Conservation (phyloP, 64 coral and sea anemone genomes). For the Porites australiensis region DNA sequence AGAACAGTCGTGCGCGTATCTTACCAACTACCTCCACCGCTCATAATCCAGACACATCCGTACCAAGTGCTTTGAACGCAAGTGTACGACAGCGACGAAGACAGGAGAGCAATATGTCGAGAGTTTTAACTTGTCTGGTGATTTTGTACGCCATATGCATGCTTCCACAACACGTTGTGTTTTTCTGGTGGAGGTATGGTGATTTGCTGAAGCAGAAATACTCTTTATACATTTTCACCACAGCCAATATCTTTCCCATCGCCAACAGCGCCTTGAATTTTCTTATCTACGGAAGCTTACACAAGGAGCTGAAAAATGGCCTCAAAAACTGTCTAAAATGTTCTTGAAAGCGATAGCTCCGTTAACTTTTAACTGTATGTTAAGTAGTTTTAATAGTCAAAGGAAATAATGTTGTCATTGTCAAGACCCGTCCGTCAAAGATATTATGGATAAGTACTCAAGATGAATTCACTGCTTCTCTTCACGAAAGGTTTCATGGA, state of each 20-base stretch:
- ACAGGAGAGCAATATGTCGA: slow-evolving; percentile 68
- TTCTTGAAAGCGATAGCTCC: neutral
- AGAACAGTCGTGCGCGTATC: slow-evolving; percentile 59
- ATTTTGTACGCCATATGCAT: slow-evolving; percentile 78
- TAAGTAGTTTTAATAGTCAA: too few relatives aligned
- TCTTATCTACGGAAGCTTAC: slow-evolving; percentile 76
- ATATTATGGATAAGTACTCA: too few relatives aligned
- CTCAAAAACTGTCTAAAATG: slow-evolving; percentile 65
- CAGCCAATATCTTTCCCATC: slow-evolving; percentile 84
- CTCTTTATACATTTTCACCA: slow-evolving; percentile 83
- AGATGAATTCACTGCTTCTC: too few relatives aligned
- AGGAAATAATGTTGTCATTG: too few relatives aligned
- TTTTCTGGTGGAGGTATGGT: slow-evolving; percentile 85
- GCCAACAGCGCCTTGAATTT: slow-evolving; percentile 87
- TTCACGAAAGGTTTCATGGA: too few relatives aligned
- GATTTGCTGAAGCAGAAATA: slow-evolving; percentile 63
- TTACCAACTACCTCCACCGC: slow-evolving; percentile 34
- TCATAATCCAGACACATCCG: neutral
- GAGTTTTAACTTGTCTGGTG: slow-evolving; percentile 74
- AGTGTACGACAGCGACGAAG: slow-evolving; percentile 63
- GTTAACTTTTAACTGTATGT: too few relatives aligned
- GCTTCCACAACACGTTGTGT: slow-evolving; percentile 87
- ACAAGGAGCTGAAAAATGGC: slow-evolving; percentile 74
- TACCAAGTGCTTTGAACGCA: neutral
- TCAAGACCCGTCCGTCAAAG: too few relatives aligned